Evolutionary conservation across 1,140 invertebrate species (phyloP).

Genomic region (Drosophila biarmipes): DNA sequence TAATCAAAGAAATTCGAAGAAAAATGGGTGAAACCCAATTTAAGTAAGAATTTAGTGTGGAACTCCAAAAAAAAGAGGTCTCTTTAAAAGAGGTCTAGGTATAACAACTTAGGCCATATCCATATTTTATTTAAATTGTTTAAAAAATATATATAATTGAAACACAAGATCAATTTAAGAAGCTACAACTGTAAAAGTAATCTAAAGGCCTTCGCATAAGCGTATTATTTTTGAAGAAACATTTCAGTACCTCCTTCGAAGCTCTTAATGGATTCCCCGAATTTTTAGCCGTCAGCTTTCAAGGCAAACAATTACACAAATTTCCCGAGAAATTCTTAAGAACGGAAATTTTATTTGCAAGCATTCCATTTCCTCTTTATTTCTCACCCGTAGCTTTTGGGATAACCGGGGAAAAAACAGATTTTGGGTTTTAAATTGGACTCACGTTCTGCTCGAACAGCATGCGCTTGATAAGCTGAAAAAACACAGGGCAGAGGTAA

Average conservation of each 20-base stretch:
- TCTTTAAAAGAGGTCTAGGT: no score
- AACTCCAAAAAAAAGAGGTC: no score
- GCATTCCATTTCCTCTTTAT: constrained; percentile 19
- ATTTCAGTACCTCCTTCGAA: constrained; percentile 1
- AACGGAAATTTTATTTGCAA: constrained; percentile 21
- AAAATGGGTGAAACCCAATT: no score
- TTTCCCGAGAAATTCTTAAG: constrained; percentile 26
- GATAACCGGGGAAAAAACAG: constrained; percentile 11
- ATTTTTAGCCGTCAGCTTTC: constrained; percentile 5
- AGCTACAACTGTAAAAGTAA: constrained; percentile 14
- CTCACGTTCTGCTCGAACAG: constrained; percentile 30
- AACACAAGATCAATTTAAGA: neutral
- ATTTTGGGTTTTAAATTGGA: constrained; percentile 37
- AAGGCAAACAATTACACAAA: constrained; percentile 32
- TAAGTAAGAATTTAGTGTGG: no score
- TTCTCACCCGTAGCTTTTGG: neutral
- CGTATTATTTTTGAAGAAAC: constrained; percentile 5
- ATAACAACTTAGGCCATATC: no score
- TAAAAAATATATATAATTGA: no score
- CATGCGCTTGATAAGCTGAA: constrained; percentile 45
- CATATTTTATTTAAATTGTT: no score
- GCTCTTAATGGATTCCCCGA: constrained; percentile 3
- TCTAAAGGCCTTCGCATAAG: neutral
- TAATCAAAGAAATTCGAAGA: neutral
- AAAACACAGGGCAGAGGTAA: constrained; percentile 19